Conservation (phyloP, 2,888 invertebrate species). For the Hirudinaria manillensis region DNA sequence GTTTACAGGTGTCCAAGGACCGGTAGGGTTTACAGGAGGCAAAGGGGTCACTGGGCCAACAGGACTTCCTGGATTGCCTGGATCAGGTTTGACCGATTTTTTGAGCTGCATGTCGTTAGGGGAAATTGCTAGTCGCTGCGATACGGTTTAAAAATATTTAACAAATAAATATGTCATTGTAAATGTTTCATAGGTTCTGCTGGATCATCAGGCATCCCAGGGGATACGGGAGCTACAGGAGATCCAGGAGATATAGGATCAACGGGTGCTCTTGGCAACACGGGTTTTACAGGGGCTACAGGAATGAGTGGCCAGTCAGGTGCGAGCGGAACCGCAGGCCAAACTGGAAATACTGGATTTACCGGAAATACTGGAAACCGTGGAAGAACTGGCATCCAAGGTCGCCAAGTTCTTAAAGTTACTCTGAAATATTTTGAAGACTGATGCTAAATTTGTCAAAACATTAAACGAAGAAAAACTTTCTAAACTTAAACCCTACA, state of each 20-base stretch:
- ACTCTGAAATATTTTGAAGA: neutral
- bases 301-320: constrained; percentile 33
- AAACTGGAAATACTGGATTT: constrained; percentile 16
- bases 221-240: constrained; percentile 14
- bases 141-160: too few species aligned
- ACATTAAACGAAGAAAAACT: too few species aligned
- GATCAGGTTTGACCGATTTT: constrained; percentile 13
- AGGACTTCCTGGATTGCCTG: constrained; percentile 19
- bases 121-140: constrained; percentile 2
- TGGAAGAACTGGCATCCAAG: constrained; percentile 5
- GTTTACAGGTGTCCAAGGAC: constrained; percentile 11
- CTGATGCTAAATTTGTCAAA: too few species aligned
- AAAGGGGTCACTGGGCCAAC: constrained; percentile 17
- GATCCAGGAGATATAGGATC: constrained; percentile 23
- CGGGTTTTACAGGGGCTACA: constrained; percentile 31
- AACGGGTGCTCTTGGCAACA: constrained; percentile 31
- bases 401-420: constrained; percentile 1
- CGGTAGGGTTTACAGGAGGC: neutral
- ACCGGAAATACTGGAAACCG: neutral
- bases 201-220: neutral
- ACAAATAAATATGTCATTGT: too few species aligned
- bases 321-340: neutral
- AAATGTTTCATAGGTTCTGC: neutral
- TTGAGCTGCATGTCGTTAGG: neutral
- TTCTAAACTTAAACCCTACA: neutral